A percentile compares a stretch with the other conserved stretches of the same genome.
These are phyloP conservation scores for Leptura quadrifasciata DNA, from an alignment of 2,888 invertebrate genomes.

Conservation along the genomic window DNA sequence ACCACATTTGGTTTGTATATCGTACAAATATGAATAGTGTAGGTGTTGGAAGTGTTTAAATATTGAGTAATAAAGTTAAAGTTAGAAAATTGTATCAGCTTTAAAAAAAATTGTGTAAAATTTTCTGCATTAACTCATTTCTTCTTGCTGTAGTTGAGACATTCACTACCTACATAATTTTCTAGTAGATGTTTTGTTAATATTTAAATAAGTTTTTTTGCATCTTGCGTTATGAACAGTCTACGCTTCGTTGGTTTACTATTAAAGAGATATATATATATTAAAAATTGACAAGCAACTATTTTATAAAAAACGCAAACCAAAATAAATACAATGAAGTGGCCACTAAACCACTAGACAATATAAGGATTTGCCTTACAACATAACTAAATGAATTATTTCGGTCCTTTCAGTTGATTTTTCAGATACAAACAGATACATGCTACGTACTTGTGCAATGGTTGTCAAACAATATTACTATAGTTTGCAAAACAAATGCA, in stretches of 20 bases:
- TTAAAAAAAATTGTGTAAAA: background rate
- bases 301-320: background rate
- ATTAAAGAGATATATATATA: slow-evolving; percentile 13
- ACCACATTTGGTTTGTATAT: too few species aligned
- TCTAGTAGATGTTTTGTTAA: background rate
- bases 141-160: background rate
- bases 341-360: background rate
- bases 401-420: background rate
- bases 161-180: background rate
- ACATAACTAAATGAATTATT: background rate
- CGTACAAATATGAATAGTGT: too few species aligned
- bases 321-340: background rate
- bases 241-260: slow-evolving; percentile 20
- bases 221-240: background rate
- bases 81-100: too few species aligned
- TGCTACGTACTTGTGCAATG: too few species aligned
- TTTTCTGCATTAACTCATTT: background rate
- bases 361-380: background rate
- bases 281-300: slow-evolving; percentile 5
- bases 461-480: too few species aligned
- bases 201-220: slow-evolving; percentile 3
- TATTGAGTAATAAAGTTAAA: too few species aligned
- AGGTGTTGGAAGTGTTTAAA: too few species aligned
- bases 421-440: too few species aligned
- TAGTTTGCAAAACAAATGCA: too few species aligned